Base-by-base conservation (phyloP, 2,113 vertebrate species). In the Prionailurus bengalensis region DNA sequence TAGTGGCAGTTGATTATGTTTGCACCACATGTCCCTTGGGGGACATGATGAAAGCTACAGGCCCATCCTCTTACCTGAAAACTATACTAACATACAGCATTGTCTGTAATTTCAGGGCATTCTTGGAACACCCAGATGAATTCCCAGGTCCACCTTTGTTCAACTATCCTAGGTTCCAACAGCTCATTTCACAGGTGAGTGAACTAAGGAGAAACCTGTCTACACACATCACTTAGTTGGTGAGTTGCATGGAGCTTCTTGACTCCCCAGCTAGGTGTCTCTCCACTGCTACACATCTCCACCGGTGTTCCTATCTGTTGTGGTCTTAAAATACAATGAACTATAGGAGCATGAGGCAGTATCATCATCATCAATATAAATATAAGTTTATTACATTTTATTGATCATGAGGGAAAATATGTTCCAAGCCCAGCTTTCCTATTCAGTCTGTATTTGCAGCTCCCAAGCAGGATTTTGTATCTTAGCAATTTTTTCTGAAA, bases 381-480 rank as follows among this genome's bases (percentile, higher is more conserved):
- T 42, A 79, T 3, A 66, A 89, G 48, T 84, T 58, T 78, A 88
- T 84, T 91, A 48, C 16, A 58, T 93, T 88, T 91, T 65, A 79
- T 36, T 80, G 82, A 95, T 97, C 14, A 21, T 21, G 53, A 94
- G 21, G 73, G n/a, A 33, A 81, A 95, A 19, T 76, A 33, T 31
- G 48, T n/a, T 33, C 73, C n/a, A 39, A 45, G 45, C 33, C 12
- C 27, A 45, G 31, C 36, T 80, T 51, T 15, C 48, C 82, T 19
- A 19, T n/a, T 91, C 31, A 83, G 23, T 12, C 16, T 63, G n/a
- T 86, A 70, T 85, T 33, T 68, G 27, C 74, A 83, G 65, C 39
- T 58, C 14, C 36, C 5, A 33, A 53, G 70, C 63, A 70, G 53
- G 19, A 39, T 27, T 79, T 27, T 53, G 17, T 23, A 29, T 58